A percentile compares a stretch with the other conserved stretches of the same genome.
Evolutionary conservation across 2,888 invertebrate genomes (phyloP).

Genomic region (Ectropis crepuscularia): DNA sequence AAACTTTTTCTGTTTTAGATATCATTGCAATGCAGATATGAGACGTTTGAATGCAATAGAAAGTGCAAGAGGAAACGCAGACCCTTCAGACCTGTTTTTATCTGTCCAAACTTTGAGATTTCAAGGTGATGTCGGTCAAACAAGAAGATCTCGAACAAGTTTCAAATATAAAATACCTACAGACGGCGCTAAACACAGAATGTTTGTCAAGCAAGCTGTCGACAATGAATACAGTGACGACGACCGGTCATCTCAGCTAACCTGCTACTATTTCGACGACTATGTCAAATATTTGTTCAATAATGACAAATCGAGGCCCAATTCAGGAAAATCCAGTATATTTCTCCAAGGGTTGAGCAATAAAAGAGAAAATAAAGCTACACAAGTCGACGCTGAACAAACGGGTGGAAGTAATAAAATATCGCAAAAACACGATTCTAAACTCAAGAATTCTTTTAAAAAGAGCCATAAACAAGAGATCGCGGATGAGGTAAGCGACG

Average conservation of each 20-base stretch:
- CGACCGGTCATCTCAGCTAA: conserved; percentile 63
- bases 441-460: conserved; percentile 44
- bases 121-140: conserved; percentile 61
- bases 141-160: conserved; percentile 62
- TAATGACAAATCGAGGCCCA: conserved; percentile 64
- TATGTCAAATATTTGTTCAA: conserved; percentile 71
- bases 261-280: conserved; percentile 70
- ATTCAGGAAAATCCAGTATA: conserved; percentile 67
- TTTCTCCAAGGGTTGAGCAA: conserved; percentile 52
- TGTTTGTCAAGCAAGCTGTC: conserved; percentile 74
- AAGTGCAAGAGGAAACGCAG: conserved; percentile 42
- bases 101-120: conserved; percentile 76
- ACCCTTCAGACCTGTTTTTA: conserved; percentile 62
- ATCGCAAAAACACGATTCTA: conserved; percentile 45
- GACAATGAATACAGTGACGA: conserved; percentile 53
- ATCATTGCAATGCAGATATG: conserved; percentile 53
- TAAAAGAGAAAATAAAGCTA: conserved; percentile 62
- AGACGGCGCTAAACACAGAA: conserved; percentile 64
- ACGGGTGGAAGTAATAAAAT: conserved; percentile 47
- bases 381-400: conserved; percentile 54
- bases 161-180: conserved; percentile 71
- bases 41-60: conserved; percentile 43
- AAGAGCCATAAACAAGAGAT: conserved; percentile 37
- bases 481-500: conserved; percentile 42
- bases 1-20: conserved; percentile 51